Percentiles rank a stretch among this genome's conserved stretches.
These are phyloP conservation scores for Corydoras maculifer DNA, from an alignment of 2,113 vertebrate genomes.

Conservation along the genomic window DNA sequence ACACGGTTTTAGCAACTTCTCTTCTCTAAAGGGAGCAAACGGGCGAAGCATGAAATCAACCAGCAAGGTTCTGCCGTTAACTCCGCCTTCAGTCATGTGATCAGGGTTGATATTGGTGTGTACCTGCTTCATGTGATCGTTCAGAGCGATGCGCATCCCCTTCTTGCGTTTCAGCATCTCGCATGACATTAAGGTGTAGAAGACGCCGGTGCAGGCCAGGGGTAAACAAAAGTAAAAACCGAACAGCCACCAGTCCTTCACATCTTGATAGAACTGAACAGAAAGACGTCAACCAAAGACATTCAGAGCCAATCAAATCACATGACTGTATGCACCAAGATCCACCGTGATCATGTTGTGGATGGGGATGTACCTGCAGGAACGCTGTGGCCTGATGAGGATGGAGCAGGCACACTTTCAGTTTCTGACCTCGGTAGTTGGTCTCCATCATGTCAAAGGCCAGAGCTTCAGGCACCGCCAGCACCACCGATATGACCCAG, in stretches of 20 bases:
- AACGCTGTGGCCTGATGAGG: slow-evolving; percentile 70
- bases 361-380: slow-evolving; percentile 62
- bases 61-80: background rate
- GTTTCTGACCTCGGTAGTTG: slow-evolving; percentile 68
- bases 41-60: too few relatives aligned
- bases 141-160: slow-evolving; percentile 81
- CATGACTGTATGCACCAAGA: too few relatives aligned
- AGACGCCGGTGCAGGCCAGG: slow-evolving; percentile 78
- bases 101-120: too few relatives aligned
- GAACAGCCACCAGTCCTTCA: slow-evolving; percentile 88
- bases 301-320: too few relatives aligned
- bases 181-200: slow-evolving; percentile 86
- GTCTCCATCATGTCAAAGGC: slow-evolving; percentile 79
- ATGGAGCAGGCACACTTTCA: slow-evolving; percentile 76
- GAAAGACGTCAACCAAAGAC: background rate
- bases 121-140: slow-evolving; percentile 90
- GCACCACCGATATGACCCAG: slow-evolving; percentile 73
- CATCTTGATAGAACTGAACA: slow-evolving; percentile 73
- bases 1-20: slow-evolving; percentile 87
- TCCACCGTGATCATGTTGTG: too few relatives aligned
- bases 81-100: background rate
- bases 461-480: slow-evolving; percentile 78
- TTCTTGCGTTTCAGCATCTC: slow-evolving; percentile 86
- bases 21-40: slow-evolving; percentile 61
- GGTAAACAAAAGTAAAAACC: slow-evolving; percentile 87